Percentiles rank a stretch among this genome's conserved stretches.
These are phyloP conservation scores for Periophthalmodon schlosseri DNA, from an alignment of 2,113 vertebrate species.

Conservation along the genomic window DNA sequence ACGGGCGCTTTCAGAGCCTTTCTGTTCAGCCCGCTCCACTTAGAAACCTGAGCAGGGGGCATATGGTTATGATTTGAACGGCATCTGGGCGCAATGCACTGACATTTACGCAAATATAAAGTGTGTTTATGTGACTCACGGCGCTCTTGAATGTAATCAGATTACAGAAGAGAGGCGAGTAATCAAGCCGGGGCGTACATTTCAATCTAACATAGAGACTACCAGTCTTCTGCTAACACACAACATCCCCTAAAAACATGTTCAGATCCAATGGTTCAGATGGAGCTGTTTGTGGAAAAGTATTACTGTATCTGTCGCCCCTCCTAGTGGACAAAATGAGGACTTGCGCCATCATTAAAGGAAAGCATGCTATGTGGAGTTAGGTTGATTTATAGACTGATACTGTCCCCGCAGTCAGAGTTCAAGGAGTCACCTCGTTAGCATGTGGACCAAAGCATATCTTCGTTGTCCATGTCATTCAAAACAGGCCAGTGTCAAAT, in stretches of 20 bases:
- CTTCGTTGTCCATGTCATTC: conserved; percentile 6
- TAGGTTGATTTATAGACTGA: background rate
- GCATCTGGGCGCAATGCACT: conserved; percentile 70
- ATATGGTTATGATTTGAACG: conserved; percentile 73
- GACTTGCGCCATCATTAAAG: background rate
- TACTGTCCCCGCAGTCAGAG: background rate
- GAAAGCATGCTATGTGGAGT: background rate
- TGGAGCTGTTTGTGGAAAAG: background rate
- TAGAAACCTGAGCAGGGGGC: conserved; percentile 60
- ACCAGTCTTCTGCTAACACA: conserved; percentile 3
- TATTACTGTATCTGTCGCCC: conserved; percentile 36
- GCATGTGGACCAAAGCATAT: conserved; percentile 10
- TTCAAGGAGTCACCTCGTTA: conserved; percentile 9
- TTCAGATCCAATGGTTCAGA: background rate
- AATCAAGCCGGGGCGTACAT: conserved; percentile 15
- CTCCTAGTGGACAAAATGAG: conserved; percentile 45
- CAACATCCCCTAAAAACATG: conserved; percentile 5
- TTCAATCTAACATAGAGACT: conserved; percentile 13
- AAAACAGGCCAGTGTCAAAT: conserved; percentile 8
- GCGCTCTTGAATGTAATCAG: conserved; percentile 43
- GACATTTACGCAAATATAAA: conserved; percentile 36
- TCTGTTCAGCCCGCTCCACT: conserved; percentile 28
- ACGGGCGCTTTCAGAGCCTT: conserved; percentile 20
- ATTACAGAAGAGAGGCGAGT: conserved; percentile 39
- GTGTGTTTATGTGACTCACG: conserved; percentile 14